Base-by-base conservation (phyloP, 2,113 vertebrate species). In the Recurvirostra avosetta region DNA sequence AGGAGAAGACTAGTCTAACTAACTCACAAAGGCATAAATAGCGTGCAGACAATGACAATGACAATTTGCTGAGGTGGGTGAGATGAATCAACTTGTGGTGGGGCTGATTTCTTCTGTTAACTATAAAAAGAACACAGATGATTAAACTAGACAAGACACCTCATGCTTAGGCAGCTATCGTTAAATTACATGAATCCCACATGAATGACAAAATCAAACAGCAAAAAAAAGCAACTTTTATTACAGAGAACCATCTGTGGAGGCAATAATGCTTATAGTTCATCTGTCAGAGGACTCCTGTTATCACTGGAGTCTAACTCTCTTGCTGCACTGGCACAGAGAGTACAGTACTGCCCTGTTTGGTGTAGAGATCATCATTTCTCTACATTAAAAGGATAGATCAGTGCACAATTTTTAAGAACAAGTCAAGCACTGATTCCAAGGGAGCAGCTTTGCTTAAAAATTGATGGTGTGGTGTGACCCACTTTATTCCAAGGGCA, bases 21-120 rank as follows among this genome's bases (percentile, higher is more conserved):
- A 29, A 88, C 27, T 78, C 50, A 75, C 20, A 81, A 67, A 86
- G 62, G 29, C 22, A 81, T 7, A 41, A 70, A 41, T 32, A 56
- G 62, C 18, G 18, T 61, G 74, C 71, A 96, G 77, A 87, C 62
- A 86, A 71, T 77, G 77, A 87, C 62, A 86, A 71, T 77, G 77
- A 71, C 75, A 80, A 86, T 94, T 92, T 92, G 65, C 80, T 87
- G 77, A 82, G 66, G 73, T 95, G 70, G 66, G 56, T 67, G 86
- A 89, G 68, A 94, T 94, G 91, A 96, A 94, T 89, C 91, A 92
- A 36, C 49, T 75, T 75, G 12, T 16, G 26, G 47, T 52, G 50
- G 76, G 50, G 67, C 59, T 50, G 49, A 84, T 68, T 78, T 78
- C 56, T 95, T 67, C 47, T 75, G 36, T 78, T 65, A 78, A 32